Conservation (phyloP, 2,113 vertebrate species). For the Varanus komodoensis region DNA sequence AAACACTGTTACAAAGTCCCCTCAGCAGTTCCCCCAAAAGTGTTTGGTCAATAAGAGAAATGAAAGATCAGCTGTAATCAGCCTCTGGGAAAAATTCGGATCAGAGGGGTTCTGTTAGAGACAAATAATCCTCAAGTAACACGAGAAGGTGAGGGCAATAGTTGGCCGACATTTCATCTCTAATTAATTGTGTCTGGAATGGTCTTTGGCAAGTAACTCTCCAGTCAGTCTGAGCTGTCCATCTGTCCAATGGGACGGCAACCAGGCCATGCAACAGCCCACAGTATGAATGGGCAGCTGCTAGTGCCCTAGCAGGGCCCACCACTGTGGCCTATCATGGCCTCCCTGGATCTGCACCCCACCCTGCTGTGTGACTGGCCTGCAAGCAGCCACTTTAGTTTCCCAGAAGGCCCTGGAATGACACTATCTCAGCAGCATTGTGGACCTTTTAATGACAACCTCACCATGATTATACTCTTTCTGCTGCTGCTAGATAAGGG, state of each 20-base stretch:
- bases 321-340: no score
- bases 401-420: background rate
- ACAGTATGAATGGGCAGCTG: background rate
- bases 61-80: background rate
- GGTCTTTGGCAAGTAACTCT: background rate
- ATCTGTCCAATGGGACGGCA: background rate
- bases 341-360: no score
- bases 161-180: conserved; percentile 12
- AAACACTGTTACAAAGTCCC: background rate
- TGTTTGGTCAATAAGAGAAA: background rate
- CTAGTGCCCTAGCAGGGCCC: background rate
- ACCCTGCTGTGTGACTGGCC: no score
- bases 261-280: background rate
- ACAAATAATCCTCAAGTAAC: conserved; percentile 49
- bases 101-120: conserved; percentile 18
- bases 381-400: background rate
- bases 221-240: background rate
- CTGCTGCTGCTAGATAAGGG: no score
- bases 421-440: background rate
- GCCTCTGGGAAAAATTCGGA: background rate
- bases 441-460: background rate
- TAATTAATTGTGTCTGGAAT: conserved; percentile 13
- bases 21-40: background rate
- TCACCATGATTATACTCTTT: no score
- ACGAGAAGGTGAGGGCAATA: conserved; percentile 24